These are phyloP conservation scores for Callosobruchus maculatus DNA, from an alignment of 2,888 invertebrate genomes.

Conservation along the genomic window DNA sequence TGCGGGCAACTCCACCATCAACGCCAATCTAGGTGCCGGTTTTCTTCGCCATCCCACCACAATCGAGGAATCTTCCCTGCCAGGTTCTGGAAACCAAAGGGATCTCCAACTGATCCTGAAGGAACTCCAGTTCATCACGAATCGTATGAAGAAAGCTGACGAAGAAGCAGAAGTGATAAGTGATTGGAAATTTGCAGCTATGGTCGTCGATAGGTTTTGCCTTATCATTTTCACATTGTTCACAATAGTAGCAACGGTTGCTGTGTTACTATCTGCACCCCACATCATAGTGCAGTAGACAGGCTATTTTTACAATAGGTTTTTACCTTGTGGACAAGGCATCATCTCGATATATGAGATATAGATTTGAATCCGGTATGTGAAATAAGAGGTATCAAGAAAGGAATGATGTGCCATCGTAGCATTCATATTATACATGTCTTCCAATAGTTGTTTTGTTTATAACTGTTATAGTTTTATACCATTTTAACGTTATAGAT, in stretches of 20 bases:
- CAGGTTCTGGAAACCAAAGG: slow-evolving; percentile 63
- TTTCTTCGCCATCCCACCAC: slow-evolving; percentile 72
- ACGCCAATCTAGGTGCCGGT: slow-evolving; percentile 46
- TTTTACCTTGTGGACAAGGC: background rate
- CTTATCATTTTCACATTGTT: slow-evolving; percentile 93
- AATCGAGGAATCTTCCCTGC: slow-evolving; percentile 61
- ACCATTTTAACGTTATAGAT: too few species aligned
- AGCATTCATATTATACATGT: too few species aligned
- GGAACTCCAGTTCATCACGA: slow-evolving; percentile 92
- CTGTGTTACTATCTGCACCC: slow-evolving; percentile 87
- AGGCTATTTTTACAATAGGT: background rate
- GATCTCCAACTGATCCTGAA: slow-evolving; percentile 88
- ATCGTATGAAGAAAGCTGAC: slow-evolving; percentile 90
- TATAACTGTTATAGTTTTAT: too few species aligned
- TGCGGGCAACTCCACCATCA: slow-evolving; percentile 45
- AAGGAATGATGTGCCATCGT: too few species aligned
- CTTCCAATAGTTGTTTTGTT: too few species aligned
- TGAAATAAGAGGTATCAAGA: too few species aligned
- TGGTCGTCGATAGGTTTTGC: slow-evolving; percentile 97
- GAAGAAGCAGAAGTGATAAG: slow-evolving; percentile 89
- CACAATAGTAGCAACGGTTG: slow-evolving; percentile 89
- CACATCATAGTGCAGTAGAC: slow-evolving; percentile 89
- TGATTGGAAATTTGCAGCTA: slow-evolving; percentile 98
- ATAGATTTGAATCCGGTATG: too few species aligned
- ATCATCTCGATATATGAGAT: background rate